Evolutionary conservation across 2,888 invertebrate species (phyloP).

Genomic region (Oithona nana): DNA sequence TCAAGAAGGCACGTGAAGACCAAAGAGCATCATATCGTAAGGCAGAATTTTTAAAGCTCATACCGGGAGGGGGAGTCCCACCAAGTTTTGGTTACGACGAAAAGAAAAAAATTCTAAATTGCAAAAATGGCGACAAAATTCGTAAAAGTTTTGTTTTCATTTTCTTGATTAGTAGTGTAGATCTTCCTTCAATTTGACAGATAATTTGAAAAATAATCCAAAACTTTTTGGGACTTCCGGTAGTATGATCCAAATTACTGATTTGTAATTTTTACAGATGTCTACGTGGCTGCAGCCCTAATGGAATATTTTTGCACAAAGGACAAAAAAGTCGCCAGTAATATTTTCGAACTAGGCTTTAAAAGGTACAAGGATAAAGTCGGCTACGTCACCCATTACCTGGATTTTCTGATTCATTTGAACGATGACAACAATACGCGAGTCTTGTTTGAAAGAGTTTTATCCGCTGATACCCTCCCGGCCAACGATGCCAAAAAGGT

Average conservation of each 20-base stretch:
- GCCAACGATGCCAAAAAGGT: constrained; percentile 40
- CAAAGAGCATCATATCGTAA: constrained; percentile 46
- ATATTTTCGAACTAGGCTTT: constrained; percentile 89
- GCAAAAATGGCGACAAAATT: too few relatives aligned
- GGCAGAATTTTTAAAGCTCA: too few relatives aligned
- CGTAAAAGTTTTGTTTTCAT: too few relatives aligned
- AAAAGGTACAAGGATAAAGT: constrained; percentile 90
- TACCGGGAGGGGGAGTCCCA: too few relatives aligned
- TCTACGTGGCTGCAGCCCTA: constrained; percentile 86
- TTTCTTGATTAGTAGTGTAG: too few relatives aligned
- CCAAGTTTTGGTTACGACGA: too few relatives aligned
- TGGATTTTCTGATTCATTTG: constrained; percentile 88
- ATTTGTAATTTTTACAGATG: constrained; percentile 37
- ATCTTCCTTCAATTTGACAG: too few relatives aligned
- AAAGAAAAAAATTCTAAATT: too few relatives aligned
- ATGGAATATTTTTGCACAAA: constrained; percentile 99
- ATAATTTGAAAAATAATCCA: too few relatives aligned
- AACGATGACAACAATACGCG: constrained; percentile 99
- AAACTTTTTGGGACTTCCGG: too few relatives aligned
- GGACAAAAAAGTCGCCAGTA: constrained; percentile 85
- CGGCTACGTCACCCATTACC: constrained; percentile 84
- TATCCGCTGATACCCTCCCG: constrained; percentile 74
- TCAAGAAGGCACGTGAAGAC: constrained; percentile 87
- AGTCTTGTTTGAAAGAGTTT: constrained; percentile 89
- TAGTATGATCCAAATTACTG: too few relatives aligned